phyloP scores from a whole-genome alignment of 2,797 vertebrate species.

The Spinus pinus region DNA sequence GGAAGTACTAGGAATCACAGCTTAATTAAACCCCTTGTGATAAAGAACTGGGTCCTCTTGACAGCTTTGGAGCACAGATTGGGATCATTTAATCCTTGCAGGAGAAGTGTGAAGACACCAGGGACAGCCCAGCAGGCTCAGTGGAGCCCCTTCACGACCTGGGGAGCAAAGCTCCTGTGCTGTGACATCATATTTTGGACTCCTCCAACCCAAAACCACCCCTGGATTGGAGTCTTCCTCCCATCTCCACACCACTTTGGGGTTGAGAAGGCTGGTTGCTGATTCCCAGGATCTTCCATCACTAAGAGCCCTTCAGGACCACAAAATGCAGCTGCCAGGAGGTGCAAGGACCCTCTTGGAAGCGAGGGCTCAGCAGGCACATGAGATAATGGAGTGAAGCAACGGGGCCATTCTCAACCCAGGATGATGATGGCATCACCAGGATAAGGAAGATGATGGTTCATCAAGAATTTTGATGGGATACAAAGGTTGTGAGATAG shows the following conservation, averaged over 20 bases:
- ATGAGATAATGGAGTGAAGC: not conserved
- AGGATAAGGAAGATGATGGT: not conserved
- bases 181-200: accelerated
- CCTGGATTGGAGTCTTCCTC: not conserved
- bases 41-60: not conserved
- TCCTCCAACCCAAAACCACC: not conserved
- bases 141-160: accelerated
- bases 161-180: not conserved
- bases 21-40: not conserved
- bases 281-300: not conserved
- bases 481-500: not conserved
- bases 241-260: not conserved
- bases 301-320: not conserved
- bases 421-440: not conserved
- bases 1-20: not conserved
- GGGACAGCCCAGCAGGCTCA: not conserved
- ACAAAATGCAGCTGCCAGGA: not conserved
- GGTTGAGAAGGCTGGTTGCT: not conserved
- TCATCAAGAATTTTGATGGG: not conserved
- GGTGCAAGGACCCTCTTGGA: accelerated
- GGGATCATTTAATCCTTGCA: not conserved
- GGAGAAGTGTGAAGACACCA: not conserved
- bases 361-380: accelerated
- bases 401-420: not conserved
- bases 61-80: accelerated